phyloP scores from a whole-genome alignment of 2,113 vertebrate species.

The Circaetus cinerascens region DNA sequence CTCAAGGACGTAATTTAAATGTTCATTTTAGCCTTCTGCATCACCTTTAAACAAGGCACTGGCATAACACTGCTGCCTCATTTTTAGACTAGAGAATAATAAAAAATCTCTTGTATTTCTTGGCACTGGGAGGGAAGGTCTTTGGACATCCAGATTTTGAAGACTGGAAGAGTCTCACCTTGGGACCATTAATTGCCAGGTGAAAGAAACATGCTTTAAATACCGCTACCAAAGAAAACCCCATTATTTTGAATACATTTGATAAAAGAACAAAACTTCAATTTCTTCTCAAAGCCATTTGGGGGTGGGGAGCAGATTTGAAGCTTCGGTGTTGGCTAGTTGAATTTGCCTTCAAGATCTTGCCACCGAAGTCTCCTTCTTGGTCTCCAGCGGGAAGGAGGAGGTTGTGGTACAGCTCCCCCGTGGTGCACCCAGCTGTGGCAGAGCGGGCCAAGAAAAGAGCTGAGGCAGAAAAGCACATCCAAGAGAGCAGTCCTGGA shows the following conservation, averaged over 20 bases:
- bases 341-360: neutral
- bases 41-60: neutral
- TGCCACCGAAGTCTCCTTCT: neutral
- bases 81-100: neutral
- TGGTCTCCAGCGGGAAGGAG: neutral
- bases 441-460: neutral
- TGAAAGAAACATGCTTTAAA: neutral
- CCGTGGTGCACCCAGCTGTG: neutral
- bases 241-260: neutral
- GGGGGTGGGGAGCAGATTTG: neutral
- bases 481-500: neutral
- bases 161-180: neutral
- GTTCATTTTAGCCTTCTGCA: conserved; percentile 24
- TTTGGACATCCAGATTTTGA: neutral
- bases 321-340: neutral
- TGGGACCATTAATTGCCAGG: neutral
- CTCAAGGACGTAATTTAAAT: conserved; percentile 14
- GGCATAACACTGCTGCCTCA: neutral
- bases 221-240: neutral
- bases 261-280: neutral
- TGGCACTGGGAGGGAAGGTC: neutral
- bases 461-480: neutral
- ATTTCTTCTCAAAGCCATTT: neutral
- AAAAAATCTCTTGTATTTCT: neutral
- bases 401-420: neutral